phyloP scores from a whole-genome alignment of 2,113 vertebrate species.

The Aphelocoma coerulescens region DNA sequence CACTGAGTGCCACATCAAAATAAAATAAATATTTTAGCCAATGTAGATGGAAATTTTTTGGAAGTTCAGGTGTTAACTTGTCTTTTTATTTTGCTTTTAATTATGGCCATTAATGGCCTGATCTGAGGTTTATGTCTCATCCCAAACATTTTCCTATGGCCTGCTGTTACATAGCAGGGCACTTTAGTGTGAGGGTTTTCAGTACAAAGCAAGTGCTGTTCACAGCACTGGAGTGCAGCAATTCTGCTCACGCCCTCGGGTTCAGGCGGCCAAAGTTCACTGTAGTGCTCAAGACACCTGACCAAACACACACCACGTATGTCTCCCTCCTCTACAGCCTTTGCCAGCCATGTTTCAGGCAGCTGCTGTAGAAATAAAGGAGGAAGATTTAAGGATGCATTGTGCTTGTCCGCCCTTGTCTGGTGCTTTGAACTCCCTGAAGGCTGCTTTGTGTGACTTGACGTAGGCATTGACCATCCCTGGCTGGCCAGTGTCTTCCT shows the following conservation, averaged over 20 bases:
- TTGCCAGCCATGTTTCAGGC: background rate
- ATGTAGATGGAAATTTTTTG: background rate
- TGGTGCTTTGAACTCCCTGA: background rate
- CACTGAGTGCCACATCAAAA: background rate
- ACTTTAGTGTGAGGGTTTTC: background rate
- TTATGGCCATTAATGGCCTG: background rate
- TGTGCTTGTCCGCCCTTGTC: background rate
- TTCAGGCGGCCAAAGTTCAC: background rate
- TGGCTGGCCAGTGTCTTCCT: background rate
- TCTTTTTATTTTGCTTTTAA: background rate
- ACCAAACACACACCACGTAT: background rate
- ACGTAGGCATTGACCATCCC: background rate
- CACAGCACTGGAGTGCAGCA: rapidly evolving
- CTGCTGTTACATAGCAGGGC: background rate
- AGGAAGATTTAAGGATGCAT: background rate
- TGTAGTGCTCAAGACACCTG: background rate
- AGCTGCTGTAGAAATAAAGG: background rate
- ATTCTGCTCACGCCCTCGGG: background rate
- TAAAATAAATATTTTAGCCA: background rate
- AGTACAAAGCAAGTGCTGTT: background rate
- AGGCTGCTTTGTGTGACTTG: background rate
- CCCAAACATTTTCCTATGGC: background rate
- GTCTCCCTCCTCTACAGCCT: background rate
- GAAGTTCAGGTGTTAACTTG: background rate
- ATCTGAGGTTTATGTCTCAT: background rate